Conservation (phyloP, 2,888 invertebrate genomes). For the Sarcophaga variegata region DNA sequence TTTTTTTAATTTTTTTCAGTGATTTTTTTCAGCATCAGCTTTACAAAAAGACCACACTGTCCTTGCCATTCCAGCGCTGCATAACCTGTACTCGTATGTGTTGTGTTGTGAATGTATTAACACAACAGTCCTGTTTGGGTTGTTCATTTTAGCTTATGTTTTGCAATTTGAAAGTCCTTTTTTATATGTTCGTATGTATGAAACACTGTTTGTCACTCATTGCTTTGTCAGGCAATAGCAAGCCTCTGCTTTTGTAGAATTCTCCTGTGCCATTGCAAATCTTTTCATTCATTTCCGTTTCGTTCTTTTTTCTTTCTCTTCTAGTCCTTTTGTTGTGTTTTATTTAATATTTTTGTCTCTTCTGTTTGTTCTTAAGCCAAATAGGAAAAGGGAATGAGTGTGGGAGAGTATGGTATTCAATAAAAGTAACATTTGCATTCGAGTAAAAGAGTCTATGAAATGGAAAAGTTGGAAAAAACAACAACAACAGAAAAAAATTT, state of each 20-base stretch:
- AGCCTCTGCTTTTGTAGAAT: neutral
- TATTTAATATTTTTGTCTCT: slow-evolving; percentile 25
- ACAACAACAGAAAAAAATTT: slow-evolving; percentile 24
- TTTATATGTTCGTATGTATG: slow-evolving; percentile 16
- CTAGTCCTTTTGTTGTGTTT: neutral
- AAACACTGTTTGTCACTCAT: neutral
- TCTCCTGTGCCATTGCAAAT: slow-evolving; percentile 37
- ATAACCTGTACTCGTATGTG: slow-evolving; percentile 3
- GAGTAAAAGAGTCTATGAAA: slow-evolving; percentile 23
- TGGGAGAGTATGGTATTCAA: no score
- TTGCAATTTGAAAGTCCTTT: slow-evolving; percentile 41
- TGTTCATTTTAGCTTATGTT: slow-evolving; percentile 14
- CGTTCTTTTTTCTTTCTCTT: neutral
- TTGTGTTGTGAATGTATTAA: neutral
- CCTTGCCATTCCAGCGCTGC: neutral
- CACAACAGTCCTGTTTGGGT: neutral
- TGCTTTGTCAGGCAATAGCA: neutral
- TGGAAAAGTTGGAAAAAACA: neutral
- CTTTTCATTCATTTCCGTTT: slow-evolving; percentile 46
- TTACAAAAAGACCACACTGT: slow-evolving; percentile 26
- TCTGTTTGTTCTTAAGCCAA: slow-evolving; percentile 18
- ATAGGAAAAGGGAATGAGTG: neutral
- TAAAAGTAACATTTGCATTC: slow-evolving; percentile 41
- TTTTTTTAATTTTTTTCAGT: slow-evolving; percentile 19
- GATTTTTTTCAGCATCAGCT: slow-evolving; percentile 40